phyloP scores from a whole-genome alignment of 2,113 vertebrate species.

The Azemiops feae region DNA sequence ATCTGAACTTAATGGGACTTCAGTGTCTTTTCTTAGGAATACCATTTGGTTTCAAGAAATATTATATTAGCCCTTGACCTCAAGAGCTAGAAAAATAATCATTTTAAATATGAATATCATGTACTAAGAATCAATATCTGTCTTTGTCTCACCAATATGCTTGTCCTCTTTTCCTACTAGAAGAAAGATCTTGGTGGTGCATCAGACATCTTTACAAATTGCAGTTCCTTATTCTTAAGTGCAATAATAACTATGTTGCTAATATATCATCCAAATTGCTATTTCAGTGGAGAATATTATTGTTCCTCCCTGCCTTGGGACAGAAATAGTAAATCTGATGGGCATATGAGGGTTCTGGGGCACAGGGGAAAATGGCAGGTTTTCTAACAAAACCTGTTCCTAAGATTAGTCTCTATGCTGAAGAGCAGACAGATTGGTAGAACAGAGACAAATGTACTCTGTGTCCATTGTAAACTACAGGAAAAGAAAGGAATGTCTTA shows the following conservation, averaged over 20 bases:
- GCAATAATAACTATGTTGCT: not conserved
- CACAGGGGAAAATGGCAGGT: not conserved
- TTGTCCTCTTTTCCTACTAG: not conserved
- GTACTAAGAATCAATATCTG: not conserved
- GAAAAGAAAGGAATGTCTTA: not conserved
- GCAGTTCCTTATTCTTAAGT: not conserved
- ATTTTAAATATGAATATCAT: not conserved
- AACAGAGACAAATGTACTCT: not conserved
- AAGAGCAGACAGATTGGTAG: not conserved
- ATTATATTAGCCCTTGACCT: not conserved
- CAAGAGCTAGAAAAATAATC: not conserved
- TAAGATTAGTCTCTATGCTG: not conserved
- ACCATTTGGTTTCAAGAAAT: not conserved
- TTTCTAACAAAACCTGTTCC: not conserved
- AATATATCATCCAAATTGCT: not conserved
- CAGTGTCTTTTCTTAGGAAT: not conserved
- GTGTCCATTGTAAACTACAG: not conserved
- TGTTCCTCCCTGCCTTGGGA: not conserved
- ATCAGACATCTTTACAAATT: not conserved
- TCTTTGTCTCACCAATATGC: not conserved
- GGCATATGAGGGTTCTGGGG: not conserved
- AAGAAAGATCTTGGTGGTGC: not conserved
- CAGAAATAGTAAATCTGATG: not conserved
- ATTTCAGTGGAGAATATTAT: not conserved
- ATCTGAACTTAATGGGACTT: not conserved